A percentile compares a stretch with the other conserved stretches of the same genome.
These are phyloP conservation scores for Thripadectes ignobilis DNA, from an alignment of 2,797 vertebrate genomes.

Conservation along the genomic window DNA sequence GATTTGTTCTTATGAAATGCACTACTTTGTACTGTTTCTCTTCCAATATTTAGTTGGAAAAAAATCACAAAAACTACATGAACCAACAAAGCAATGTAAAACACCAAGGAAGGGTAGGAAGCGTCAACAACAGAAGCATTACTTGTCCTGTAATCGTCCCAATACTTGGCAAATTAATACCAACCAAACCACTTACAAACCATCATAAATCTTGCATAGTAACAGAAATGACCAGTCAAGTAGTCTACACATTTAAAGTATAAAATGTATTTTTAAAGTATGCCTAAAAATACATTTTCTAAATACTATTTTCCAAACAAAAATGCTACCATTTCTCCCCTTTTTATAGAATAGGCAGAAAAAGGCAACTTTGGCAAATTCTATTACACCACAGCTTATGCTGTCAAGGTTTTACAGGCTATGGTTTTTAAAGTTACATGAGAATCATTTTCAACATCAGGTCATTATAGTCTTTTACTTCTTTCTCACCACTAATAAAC, in stretches of 20 bases:
- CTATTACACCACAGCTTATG: not conserved
- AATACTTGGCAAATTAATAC: not conserved
- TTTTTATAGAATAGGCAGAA: not conserved
- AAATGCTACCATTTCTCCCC: rapidly evolving
- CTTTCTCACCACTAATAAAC: not conserved
- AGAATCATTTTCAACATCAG: not conserved
- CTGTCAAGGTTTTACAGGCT: not conserved
- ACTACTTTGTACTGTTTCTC: not conserved
- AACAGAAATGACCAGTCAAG: not conserved
- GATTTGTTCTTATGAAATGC: not conserved
- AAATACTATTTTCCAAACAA: not conserved
- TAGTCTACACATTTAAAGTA: not conserved
- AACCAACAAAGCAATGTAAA: not conserved
- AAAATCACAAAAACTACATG: not conserved
- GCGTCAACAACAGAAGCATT: not conserved
- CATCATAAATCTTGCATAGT: not conserved
- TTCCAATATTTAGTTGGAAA: not conserved
- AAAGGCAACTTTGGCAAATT: not conserved
- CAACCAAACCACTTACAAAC: not conserved
- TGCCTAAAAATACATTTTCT: not conserved
- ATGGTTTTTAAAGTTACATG: not conserved
- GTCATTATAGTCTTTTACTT: not conserved
- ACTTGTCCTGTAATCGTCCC: not conserved
- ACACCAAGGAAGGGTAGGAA: not conserved
- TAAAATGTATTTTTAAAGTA: not conserved